Conservation (phyloP, 2,888 invertebrate species). For the Stramonita haemastoma region DNA sequence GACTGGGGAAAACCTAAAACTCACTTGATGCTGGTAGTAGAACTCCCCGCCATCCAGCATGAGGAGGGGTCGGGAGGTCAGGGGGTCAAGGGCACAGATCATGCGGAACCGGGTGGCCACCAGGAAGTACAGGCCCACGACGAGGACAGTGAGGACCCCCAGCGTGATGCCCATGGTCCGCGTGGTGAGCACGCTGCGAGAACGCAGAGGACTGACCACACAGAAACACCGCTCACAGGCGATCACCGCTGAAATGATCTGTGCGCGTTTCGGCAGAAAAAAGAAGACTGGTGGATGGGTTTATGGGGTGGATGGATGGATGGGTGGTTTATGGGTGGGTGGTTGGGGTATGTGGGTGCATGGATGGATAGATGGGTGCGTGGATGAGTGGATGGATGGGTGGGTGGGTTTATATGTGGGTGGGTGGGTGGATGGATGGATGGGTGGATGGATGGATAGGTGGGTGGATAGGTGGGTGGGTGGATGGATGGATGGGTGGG, state of each 20-base stretch:
- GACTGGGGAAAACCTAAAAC: not conserved
- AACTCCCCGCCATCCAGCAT: slow-evolving; percentile 10
- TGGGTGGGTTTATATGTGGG: too few relatives aligned
- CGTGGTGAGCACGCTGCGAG: not conserved
- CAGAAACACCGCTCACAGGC: slow-evolving; percentile 28
- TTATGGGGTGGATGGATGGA: too few relatives aligned
- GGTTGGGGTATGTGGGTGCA: too few relatives aligned
- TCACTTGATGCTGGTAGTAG: not conserved
- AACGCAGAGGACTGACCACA: slow-evolving; percentile 29
- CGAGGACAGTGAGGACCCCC: not conserved
- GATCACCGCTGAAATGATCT: slow-evolving; percentile 10
- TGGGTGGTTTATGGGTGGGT: too few relatives aligned
- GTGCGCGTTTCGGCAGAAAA: too few relatives aligned
- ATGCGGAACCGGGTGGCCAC: slow-evolving; percentile 8
- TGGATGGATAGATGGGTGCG: too few relatives aligned
- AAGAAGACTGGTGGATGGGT: too few relatives aligned
- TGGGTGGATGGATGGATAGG: too few relatives aligned
- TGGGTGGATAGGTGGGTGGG: too few relatives aligned
- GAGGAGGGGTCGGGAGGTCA: not conserved
- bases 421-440: too few relatives aligned
- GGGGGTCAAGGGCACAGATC: not conserved
- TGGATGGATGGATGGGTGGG: too few relatives aligned
- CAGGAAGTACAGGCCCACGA: not conserved
- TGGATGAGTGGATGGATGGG: too few relatives aligned
- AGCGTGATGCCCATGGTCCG: slow-evolving; percentile 23